Percentiles rank a stretch among this genome's conserved stretches.
phyloP scores from a whole-genome alignment of 2,113 vertebrate species.

The Shinisaurus crocodilurus region DNA sequence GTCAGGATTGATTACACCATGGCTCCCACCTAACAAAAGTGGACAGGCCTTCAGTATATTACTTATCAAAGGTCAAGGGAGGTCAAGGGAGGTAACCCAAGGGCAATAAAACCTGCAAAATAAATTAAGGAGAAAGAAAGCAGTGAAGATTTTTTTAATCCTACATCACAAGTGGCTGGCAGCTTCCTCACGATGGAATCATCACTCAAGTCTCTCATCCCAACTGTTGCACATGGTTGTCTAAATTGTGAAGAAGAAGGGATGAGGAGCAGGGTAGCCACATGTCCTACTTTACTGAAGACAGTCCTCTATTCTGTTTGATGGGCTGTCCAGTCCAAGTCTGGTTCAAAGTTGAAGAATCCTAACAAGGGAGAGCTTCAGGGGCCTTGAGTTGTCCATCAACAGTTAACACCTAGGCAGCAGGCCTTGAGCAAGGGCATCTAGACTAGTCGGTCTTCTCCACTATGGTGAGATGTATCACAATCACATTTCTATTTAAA shows the following conservation, averaged over 20 bases:
- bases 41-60: conserved; percentile 14
- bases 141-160: background rate
- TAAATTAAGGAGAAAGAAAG: conserved; percentile 10
- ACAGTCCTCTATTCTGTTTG: too few relatives aligned
- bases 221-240: background rate
- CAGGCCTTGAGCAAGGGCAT: too few relatives aligned
- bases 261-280: background rate
- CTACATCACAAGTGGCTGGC: background rate
- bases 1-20: conserved; percentile 30
- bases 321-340: too few relatives aligned
- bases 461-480: too few relatives aligned
- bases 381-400: too few relatives aligned
- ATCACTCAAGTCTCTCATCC: background rate
- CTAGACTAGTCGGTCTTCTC: too few relatives aligned
- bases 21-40: conserved; percentile 25
- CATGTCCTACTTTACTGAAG: too few relatives aligned
- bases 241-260: background rate
- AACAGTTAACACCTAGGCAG: too few relatives aligned
- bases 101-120: background rate
- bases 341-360: too few relatives aligned
- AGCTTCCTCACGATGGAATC: background rate
- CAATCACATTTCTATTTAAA: too few relatives aligned
- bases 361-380: too few relatives aligned
- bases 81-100: background rate
- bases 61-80: background rate